Evolutionary conservation across 2,888 invertebrate genomes (phyloP), one percentile per base, ranked within the genome.

Genomic region (Bombylius major): DNA sequence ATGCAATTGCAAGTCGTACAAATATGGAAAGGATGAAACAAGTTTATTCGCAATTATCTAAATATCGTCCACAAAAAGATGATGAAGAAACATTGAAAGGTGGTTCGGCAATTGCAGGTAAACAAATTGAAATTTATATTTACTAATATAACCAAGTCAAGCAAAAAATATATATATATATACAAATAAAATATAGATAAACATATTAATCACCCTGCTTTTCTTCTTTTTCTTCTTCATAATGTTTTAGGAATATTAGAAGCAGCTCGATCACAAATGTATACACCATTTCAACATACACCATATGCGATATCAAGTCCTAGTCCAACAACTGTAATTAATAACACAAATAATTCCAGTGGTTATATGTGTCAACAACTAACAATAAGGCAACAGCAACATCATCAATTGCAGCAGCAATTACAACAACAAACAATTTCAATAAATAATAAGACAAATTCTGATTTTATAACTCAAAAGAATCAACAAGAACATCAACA

Each of bases 1-100:
- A 92, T 72, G 70, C 76, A 13, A 77, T 80, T 56, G 84, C 82
- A 32, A 84, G 86, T 50, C 76, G 81, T 59, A 75, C 83, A 64
- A 92, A 92, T 71, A 84, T 90, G 58, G 87, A 90, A 67, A 78
- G 91, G 52, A 89, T 92, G 83, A 87, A 87, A 66, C 89, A 88
- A 70, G 88, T 88, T 9, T 87, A 87, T 69, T 80, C 82, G 49
- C 84, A 83, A 65, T 77, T 88, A 31, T 79, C 81, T 58, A 85
- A 82, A 69, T 87, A 81, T 68, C 78, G 81, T 42, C 54, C 59
- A 6, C 39, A 42, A 11, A 42, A 42, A 11, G 47, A 50, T 23
- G 61, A 58, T 42, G 46, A 44, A 8, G 55, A 58, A n/a, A 32
- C 49, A 4, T 23, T 50, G 46, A 58, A 58, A 51, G 58, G 60